These are phyloP conservation scores for Lanistes nyassanus DNA, from an alignment of 1,140 invertebrate genomes.

Conservation along the genomic window DNA sequence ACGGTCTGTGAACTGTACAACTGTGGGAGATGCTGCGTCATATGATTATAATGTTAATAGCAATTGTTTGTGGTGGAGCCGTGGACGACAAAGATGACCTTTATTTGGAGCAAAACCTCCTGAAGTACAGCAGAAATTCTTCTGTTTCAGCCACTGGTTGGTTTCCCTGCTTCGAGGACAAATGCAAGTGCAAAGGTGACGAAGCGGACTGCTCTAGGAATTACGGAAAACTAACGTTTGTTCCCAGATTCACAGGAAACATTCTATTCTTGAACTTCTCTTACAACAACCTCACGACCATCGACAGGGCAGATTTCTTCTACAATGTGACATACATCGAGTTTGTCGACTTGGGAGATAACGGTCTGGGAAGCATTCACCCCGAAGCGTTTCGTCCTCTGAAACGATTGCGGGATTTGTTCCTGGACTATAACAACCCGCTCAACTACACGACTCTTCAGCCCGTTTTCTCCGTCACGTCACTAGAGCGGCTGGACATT, in stretches of 20 bases:
- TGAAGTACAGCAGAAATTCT: too few species aligned
- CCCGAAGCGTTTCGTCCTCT: neutral
- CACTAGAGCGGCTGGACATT: neutral
- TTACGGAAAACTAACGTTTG: neutral
- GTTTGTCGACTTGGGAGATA: neutral
- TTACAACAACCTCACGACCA: constrained; percentile 9
- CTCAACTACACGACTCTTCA: neutral
- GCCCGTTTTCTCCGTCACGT: neutral
- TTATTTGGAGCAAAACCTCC: too few species aligned
- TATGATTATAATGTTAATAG: too few species aligned
- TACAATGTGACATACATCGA: neutral
- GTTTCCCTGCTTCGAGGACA: neutral
- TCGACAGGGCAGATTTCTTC: neutral
- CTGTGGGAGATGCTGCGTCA: too few species aligned
- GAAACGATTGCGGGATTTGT: neutral
- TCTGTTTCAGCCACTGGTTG: too few species aligned
- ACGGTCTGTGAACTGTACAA: too few species aligned
- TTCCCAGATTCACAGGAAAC: neutral
- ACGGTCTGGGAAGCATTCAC: neutral
- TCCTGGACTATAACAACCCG: neutral
- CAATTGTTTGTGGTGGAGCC: too few species aligned
- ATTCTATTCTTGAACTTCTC: neutral
- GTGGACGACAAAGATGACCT: too few species aligned
- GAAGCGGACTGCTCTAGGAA: neutral
- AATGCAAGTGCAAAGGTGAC: neutral